phyloP scores from a whole-genome alignment of 2,888 invertebrate genomes.

The Chironomus tentans region DNA sequence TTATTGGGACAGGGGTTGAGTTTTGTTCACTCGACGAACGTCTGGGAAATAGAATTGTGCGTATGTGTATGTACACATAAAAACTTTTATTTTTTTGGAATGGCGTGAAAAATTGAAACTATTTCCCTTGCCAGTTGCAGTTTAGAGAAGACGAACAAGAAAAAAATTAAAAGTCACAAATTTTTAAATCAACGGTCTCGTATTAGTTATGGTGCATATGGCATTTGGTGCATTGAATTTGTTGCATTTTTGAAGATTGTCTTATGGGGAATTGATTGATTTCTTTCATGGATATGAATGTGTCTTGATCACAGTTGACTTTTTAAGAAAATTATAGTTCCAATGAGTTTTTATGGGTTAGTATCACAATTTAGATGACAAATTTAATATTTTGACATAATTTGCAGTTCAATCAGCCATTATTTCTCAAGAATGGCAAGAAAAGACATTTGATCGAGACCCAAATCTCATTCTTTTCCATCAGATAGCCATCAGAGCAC shows the following conservation, averaged over 20 bases:
- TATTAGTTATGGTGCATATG: not conserved
- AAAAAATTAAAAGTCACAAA: not conserved
- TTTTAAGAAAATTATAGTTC: too few species aligned
- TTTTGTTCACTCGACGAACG: not conserved
- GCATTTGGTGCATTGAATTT: not conserved
- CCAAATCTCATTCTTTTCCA: too few species aligned
- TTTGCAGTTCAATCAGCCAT: too few species aligned
- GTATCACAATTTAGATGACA: too few species aligned
- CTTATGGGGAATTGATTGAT: not conserved
- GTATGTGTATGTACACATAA: not conserved
- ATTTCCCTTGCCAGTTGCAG: not conserved
- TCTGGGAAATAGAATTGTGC: not conserved
- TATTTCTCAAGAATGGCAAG: too few species aligned
- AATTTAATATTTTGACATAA: too few species aligned
- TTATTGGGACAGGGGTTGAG: constrained; percentile 21
- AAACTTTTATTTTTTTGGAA: constrained; percentile 10
- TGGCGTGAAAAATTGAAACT: constrained; percentile 23
- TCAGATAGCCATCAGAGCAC: too few species aligned
- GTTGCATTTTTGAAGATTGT: not conserved
- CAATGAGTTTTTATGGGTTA: too few species aligned
- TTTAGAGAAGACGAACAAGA: not conserved
- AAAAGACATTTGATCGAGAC: too few species aligned
- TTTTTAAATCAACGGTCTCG: not conserved
- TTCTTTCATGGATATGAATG: too few species aligned
- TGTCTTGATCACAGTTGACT: too few species aligned